A percentile compares a stretch with the other conserved stretches of the same genome.
These are phyloP conservation scores for Elanus axillaris DNA, from an alignment of 2,113 vertebrate species.

Conservation along the genomic window DNA sequence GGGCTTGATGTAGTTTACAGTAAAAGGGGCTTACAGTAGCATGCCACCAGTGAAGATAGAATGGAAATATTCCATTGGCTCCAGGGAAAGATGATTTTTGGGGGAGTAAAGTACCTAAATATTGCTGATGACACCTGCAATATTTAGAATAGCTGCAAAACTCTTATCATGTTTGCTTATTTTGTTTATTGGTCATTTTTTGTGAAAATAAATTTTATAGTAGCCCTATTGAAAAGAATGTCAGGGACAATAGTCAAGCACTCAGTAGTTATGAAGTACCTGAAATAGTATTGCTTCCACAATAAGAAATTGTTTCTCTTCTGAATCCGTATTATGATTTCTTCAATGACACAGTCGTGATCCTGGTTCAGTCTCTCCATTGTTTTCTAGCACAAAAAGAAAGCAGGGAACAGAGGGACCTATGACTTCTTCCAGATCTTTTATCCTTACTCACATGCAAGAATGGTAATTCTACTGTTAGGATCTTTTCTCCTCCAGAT, in stretches of 20 bases:
- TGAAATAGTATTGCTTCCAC: not conserved
- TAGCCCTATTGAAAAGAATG: not conserved
- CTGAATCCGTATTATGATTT: not conserved
- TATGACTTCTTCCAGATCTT: not conserved
- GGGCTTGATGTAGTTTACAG: not conserved
- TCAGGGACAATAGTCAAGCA: not conserved
- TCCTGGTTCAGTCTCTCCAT: not conserved
- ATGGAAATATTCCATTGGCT: not conserved
- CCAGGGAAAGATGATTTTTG: not conserved
- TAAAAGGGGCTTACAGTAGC: not conserved
- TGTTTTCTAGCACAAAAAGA: not conserved
- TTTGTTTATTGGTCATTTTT: not conserved
- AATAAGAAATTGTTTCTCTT: not conserved
- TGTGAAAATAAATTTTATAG: not conserved
- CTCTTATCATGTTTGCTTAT: not conserved
- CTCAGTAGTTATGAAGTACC: not conserved
- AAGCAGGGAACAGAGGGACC: not conserved
- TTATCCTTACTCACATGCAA: not conserved
- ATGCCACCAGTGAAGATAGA: not conserved
- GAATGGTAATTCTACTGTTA: not conserved
- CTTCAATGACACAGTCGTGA: not conserved
- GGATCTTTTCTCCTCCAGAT: not conserved
- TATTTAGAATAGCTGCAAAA: not conserved
- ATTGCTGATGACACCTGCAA: not conserved
- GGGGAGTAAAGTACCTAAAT: not conserved